Evolutionary conservation across 2,113 vertebrate genomes (phyloP).

Genomic region (Poicephalus gulielmi): DNA sequence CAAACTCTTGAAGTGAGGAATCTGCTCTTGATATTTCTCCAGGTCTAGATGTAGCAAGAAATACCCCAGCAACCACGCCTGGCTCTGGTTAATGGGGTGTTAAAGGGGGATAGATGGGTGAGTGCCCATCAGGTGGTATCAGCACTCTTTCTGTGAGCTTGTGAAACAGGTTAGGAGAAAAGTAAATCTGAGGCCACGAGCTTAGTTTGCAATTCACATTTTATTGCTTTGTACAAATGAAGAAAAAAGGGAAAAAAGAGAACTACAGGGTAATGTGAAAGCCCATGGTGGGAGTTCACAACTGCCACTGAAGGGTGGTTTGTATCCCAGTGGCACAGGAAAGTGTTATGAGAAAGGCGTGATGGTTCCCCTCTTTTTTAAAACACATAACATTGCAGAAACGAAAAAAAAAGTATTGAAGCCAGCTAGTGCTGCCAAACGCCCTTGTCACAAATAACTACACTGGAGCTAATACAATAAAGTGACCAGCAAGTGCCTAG

Average conservation of each 20-base stretch:
- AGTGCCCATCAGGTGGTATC: neutral
- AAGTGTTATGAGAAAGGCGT: neutral
- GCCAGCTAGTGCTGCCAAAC: neutral
- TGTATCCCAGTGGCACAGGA: neutral
- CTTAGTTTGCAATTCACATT: neutral
- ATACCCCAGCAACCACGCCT: neutral
- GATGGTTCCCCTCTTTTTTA: neutral
- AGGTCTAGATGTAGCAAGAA: neutral
- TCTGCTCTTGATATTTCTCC: neutral
- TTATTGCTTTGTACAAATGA: neutral
- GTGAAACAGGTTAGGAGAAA: neutral
- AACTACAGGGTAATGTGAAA: neutral
- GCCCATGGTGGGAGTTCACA: neutral
- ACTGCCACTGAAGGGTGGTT: neutral
- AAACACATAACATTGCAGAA: neutral
- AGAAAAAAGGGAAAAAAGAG: neutral
- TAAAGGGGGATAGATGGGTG: conserved; percentile 28
- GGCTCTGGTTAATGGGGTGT: neutral
- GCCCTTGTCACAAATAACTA: neutral
- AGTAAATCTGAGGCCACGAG: neutral
- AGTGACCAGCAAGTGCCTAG: neutral
- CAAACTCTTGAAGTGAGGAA: neutral
- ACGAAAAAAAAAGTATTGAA: neutral
- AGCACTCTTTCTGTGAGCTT: neutral
- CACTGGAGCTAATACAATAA: neutral